Conservation (phyloP, 2,888 invertebrate genomes). For the Sminthurides aquaticus region DNA sequence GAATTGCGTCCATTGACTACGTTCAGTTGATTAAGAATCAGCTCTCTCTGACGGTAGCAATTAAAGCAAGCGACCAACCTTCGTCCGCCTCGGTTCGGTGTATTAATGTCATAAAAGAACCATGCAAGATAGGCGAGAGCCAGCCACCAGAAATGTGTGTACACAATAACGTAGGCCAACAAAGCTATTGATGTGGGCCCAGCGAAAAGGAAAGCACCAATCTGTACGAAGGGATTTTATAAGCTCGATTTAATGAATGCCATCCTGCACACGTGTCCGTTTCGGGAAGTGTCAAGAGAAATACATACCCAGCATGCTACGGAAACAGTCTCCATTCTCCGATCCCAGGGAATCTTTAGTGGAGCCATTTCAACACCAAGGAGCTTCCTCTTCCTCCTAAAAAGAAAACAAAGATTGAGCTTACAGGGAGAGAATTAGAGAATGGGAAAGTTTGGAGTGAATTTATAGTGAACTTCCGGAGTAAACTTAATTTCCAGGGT, state of each 20-base stretch:
- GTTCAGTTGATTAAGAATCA: too few species aligned
- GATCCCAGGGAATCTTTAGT: conserved; percentile 59
- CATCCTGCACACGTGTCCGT: too few species aligned
- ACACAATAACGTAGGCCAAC: conserved; percentile 54
- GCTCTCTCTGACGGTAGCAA: neutral
- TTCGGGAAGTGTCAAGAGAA: conserved; percentile 11
- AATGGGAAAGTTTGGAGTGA: too few species aligned
- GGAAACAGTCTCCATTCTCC: conserved; percentile 76
- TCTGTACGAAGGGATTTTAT: conserved; percentile 42
- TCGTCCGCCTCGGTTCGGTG: conserved; percentile 50
- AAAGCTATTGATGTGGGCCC: conserved; percentile 50
- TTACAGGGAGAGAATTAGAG: neutral
- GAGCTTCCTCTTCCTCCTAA: conserved; percentile 43
- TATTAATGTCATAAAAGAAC: conserved; percentile 60
- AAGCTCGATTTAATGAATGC: too few species aligned
- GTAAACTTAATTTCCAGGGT: too few species aligned
- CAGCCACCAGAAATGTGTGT: conserved; percentile 46
- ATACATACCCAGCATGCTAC: conserved; percentile 48
- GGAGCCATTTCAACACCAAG: conserved; percentile 82
- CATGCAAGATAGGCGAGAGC: conserved; percentile 58
- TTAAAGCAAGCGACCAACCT: conserved; percentile 18
- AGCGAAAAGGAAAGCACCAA: conserved; percentile 55
- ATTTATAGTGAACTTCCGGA: too few species aligned
- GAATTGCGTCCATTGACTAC: too few species aligned
- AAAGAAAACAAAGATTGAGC: neutral